Conservation (phyloP, 2,113 vertebrate species). For the Megatriorchis doriae region DNA sequence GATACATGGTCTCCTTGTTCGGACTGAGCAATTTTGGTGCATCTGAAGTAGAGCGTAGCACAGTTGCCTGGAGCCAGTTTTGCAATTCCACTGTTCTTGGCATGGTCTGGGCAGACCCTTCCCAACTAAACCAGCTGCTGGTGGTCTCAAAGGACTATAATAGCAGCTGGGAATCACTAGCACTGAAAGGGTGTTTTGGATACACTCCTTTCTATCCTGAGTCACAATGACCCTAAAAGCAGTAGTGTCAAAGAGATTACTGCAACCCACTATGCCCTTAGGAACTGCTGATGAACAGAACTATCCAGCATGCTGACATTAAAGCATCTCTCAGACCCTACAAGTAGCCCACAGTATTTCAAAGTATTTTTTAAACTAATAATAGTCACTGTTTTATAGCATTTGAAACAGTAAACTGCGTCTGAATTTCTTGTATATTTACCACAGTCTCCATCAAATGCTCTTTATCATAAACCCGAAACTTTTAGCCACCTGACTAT, state of each 20-base stretch:
- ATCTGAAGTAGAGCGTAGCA: neutral
- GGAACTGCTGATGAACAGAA: neutral
- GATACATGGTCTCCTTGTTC: neutral
- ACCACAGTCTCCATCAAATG: neutral
- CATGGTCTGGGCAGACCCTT: neutral
- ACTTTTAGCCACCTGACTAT: neutral
- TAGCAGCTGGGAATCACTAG: neutral
- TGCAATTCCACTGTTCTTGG: neutral
- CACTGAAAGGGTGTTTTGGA: neutral
- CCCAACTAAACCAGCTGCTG: neutral
- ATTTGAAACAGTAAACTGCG: neutral
- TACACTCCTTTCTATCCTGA: neutral
- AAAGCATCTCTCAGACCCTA: neutral
- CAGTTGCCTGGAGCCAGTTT: neutral
- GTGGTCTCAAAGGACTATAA: neutral
- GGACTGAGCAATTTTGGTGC: neutral
- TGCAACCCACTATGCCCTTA: neutral
- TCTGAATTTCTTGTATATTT: neutral
- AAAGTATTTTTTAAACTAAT: neutral
- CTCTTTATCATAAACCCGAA: neutral
- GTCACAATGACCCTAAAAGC: neutral
- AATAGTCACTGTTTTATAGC: neutral
- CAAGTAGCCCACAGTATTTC: neutral
- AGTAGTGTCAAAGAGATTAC: neutral
- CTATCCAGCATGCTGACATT: neutral